These are phyloP conservation scores for Synanthedon myopaeformis DNA, from an alignment of 2,888 invertebrate genomes.

Conservation along the genomic window DNA sequence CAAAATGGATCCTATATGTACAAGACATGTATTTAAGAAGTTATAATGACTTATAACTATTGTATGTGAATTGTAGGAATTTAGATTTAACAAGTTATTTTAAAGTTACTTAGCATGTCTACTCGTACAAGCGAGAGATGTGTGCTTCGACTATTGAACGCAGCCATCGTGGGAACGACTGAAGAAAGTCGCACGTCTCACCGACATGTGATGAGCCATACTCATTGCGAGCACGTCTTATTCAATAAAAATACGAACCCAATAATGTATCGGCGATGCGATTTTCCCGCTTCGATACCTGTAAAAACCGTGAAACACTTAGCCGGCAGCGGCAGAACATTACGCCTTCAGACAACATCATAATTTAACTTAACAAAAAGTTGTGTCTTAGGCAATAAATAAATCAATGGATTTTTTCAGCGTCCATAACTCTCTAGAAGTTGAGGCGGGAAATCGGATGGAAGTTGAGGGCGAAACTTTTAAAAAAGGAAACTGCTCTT, in stretches of 20 bases:
- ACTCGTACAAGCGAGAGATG: neutral
- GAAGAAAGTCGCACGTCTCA: constrained; percentile 9
- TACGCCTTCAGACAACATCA: constrained; percentile 46
- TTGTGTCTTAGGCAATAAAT: constrained; percentile 48
- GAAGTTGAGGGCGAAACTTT: constrained; percentile 66
- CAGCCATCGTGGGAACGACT: constrained; percentile 8
- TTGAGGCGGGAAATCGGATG: constrained; percentile 67
- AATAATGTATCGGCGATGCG: constrained; percentile 20
- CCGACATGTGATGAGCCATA: constrained; percentile 5
- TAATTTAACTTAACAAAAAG: constrained; percentile 58
- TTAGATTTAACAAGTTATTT: no score
- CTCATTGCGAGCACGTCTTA: constrained; percentile 23
- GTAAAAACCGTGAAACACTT: constrained; percentile 40
- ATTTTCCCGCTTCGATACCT: constrained; percentile 6
- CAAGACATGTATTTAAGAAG: no score
- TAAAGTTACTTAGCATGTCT: no score
- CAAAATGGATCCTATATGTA: no score
- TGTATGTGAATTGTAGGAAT: no score
- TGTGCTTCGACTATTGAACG: neutral
- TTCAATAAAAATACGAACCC: constrained; percentile 34
- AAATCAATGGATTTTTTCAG: constrained; percentile 59
- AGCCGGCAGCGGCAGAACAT: constrained; percentile 18
- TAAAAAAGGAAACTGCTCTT: constrained; percentile 68
- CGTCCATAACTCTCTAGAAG: constrained; percentile 60
- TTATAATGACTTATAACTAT: no score